These are phyloP conservation scores for Drosophila paulistorum DNA, from an alignment of 1,140 invertebrate genomes.

Conservation along the genomic window DNA sequence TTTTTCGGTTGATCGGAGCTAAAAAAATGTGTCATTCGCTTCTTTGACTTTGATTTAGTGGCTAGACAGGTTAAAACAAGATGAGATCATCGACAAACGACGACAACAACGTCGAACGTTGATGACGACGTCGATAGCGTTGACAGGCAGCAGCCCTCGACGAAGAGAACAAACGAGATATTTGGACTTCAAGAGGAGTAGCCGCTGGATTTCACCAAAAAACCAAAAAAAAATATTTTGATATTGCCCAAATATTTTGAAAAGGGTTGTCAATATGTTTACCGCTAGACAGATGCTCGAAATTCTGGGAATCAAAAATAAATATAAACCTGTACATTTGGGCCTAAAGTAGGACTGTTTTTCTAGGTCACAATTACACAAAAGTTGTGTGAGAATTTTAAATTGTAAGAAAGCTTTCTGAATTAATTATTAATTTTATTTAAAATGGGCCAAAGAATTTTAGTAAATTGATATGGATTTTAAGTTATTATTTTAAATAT, in stretches of 20 bases:
- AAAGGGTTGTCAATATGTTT: slow-evolving; percentile 37
- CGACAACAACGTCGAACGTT: slow-evolving; percentile 27
- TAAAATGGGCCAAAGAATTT: too few species aligned
- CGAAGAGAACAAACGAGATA: slow-evolving; percentile 13
- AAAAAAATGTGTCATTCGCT: slow-evolving; percentile 76
- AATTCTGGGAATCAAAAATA: background rate
- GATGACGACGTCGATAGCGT: slow-evolving; percentile 39
- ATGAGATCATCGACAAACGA: slow-evolving; percentile 69
- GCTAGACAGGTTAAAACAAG: slow-evolving; percentile 79
- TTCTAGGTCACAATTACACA: too few species aligned
- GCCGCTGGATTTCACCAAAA: slow-evolving; percentile 12
- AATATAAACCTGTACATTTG: background rate
- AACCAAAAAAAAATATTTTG: slow-evolving; percentile 44
- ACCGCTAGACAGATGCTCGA: background rate
- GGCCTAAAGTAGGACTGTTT: background rate
- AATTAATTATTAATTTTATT: too few species aligned
- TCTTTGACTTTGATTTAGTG: slow-evolving; percentile 80
- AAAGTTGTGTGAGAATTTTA: too few species aligned
- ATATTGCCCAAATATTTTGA: slow-evolving; percentile 72
- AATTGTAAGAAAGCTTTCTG: too few species aligned
- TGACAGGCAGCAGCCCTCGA: slow-evolving; percentile 38
- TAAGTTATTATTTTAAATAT: too few species aligned
- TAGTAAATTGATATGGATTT: too few species aligned
- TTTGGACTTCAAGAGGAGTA: slow-evolving; percentile 35
- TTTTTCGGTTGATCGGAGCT: slow-evolving; percentile 44